Percentiles rank a stretch among this genome's conserved stretches.
Conservation (phyloP, 2,888 invertebrate genomes). For the Morpho helenor region DNA sequence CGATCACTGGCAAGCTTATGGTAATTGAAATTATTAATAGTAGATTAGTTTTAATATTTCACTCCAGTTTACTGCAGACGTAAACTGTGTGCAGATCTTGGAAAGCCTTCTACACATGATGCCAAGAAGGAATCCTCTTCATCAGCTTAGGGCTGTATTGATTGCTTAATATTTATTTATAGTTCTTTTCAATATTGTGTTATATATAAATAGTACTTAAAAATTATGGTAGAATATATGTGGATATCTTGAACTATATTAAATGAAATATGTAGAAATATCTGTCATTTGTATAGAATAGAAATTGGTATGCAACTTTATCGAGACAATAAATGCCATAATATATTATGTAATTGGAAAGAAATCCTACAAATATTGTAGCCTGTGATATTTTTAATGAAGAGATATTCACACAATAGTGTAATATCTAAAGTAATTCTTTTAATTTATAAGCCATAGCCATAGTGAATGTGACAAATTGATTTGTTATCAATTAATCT, state of each 20-base stretch:
- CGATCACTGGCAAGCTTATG: slow-evolving; percentile 55
- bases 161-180: background rate
- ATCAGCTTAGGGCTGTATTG: background rate
- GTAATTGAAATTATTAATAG: slow-evolving; percentile 15
- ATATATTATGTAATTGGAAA: background rate
- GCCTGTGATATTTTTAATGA: slow-evolving; percentile 5
- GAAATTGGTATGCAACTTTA: too few relatives aligned
- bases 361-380: background rate
- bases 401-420: background rate
- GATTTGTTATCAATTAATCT: background rate
- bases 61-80: background rate
- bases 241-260: too few relatives aligned
- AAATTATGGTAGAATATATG: too few relatives aligned
- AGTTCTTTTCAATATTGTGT: background rate
- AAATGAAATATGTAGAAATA: too few relatives aligned
- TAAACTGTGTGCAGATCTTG: too few relatives aligned
- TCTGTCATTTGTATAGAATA: too few relatives aligned
- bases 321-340: background rate
- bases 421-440: background rate
- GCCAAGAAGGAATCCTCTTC: background rate
- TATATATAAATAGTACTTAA: too few relatives aligned
- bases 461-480: background rate
- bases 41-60: background rate
- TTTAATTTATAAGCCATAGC: background rate
- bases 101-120: background rate